Evolutionary conservation across 2,888 invertebrate genomes (phyloP), one percentile per base, ranked within the genome.

Genomic region (Clunio marinus): DNA sequence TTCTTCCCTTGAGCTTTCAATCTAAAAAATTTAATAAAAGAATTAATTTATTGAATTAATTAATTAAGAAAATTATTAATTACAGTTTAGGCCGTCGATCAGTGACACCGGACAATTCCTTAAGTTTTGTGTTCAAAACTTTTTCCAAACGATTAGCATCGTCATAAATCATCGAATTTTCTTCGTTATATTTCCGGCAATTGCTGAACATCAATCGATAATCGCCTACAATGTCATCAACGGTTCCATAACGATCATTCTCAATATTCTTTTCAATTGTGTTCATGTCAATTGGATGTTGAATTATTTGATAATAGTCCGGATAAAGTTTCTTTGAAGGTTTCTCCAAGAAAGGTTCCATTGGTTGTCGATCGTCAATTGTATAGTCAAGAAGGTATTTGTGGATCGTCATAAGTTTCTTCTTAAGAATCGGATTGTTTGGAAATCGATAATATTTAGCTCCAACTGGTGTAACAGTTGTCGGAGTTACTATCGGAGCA

Each of bases 161-260:
- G 73, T 95, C 93, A 75, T 93, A 96, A 72, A 99, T 96, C 76
- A 90, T 87, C 0, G 97, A 98, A 8, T 92, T 90, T 78, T 96
- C 93, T 78, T 98, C 97, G 77, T 99, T 99, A 78, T 94, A 99
- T 72, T 92, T 91, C 0, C 96, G 89, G 75, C 98, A 98, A 80
- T 99, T 99, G 69, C 88, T 86, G 79, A 99, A 98, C 96, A 99
- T 96, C n/a, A 96, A 81, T 72, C 90, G 83, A 74, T 88, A 88
- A 76, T 97, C 97, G 0, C 88, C 83, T 0, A 93, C 86, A 72
- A 96, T 83, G 73, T 96, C 95, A 69, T 93, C 92, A 32, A 96
- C 81, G 59, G 84, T 86, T 46, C 85, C 86, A 80, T 96, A 97
- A 71, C 88, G 86, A 72, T 89, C 88, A 65, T 84, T 86, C 78